phyloP scores from a whole-genome alignment of 2,888 invertebrate genomes.

The Cephus spinipes region DNA sequence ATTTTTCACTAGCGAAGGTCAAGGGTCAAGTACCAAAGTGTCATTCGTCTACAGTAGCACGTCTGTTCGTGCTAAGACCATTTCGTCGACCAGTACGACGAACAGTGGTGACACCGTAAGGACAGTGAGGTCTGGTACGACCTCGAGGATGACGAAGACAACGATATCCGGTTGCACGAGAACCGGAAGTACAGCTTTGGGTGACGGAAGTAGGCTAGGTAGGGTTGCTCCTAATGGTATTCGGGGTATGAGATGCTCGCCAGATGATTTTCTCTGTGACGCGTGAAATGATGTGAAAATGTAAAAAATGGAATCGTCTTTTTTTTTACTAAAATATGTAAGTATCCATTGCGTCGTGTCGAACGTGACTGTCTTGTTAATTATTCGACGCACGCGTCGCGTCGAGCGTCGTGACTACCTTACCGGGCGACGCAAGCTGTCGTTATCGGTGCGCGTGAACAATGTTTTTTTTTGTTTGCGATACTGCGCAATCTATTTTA shows the following conservation, averaged over 20 bases:
- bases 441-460: not conserved
- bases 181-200: not conserved
- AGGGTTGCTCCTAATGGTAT: slow-evolving; percentile 13
- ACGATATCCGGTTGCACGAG: not conserved
- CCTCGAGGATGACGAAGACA: slow-evolving; percentile 14
- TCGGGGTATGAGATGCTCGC: slow-evolving; percentile 43
- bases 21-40: slow-evolving; percentile 20
- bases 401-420: not conserved
- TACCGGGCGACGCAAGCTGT: not conserved
- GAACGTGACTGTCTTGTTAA: not conserved
- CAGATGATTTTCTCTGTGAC: slow-evolving; percentile 44
- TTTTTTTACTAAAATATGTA: not conserved
- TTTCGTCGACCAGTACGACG: slow-evolving; percentile 11
- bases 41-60: slow-evolving; percentile 23
- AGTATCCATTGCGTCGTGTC: not conserved
- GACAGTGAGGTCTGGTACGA: slow-evolving; percentile 11
- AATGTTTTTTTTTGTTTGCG: not conserved
- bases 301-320: not conserved
- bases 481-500: not conserved
- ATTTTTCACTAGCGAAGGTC: slow-evolving; percentile 7
- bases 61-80: slow-evolving; percentile 8
- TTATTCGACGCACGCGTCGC: not conserved
- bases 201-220: not conserved
- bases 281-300: slow-evolving; percentile 30
- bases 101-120: slow-evolving; percentile 6